Base-by-base conservation (phyloP, 2,888 invertebrate species). In the Eristalis arbustorum region DNA sequence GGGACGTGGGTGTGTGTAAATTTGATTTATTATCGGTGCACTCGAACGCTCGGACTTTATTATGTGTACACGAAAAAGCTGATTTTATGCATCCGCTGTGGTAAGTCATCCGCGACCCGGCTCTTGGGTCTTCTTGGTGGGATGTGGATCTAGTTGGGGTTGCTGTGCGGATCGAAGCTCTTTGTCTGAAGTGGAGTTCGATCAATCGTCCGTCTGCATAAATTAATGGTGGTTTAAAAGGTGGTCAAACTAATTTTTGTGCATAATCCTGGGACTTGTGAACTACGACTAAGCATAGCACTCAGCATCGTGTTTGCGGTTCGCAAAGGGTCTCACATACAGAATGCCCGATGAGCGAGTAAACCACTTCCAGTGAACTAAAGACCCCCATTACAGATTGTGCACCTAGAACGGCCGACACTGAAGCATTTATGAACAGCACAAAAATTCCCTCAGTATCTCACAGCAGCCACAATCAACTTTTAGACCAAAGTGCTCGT, bases 21-120 rank as follows among this genome's bases (percentile, higher is more conserved):
- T 84, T 84, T 80, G 80, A 84, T 73, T 73, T 82, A 77, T 64
- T 83, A 71, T 67, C 59, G 59, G 78, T 71, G 72, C 62, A 75
- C 40, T 84, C 64, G 61, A 75, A 72, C 75, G 28, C 63, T 84
- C 57, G 62, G 71, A 63, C 84, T 80, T 62, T 34, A 77, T 64
- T 64, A 37, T 63, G 69, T 23, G 5, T 25, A 22, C n/a, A 23
- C 14, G 10, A 23, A 49, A 49, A n/a, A 18, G 49, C 49, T 49
- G 18, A 49, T 49, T 49, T 49, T 49, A 49, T 49, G 49, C 49
- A 49, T 49, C 49, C 49, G 49, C 49, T 18, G 5, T 18, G 49
- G n/a, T 49, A 49, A 49, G n/a, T 49, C 49, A 18, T 18, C n/a
- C n/a, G 49, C 49, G n/a, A n/a, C 49, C 49, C 49, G 49, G 49